A percentile compares a stretch with the other conserved stretches of the same genome.
These are phyloP conservation scores for Mamestra brassicae DNA, from an alignment of 2,888 invertebrate species.

Conservation along the genomic window DNA sequence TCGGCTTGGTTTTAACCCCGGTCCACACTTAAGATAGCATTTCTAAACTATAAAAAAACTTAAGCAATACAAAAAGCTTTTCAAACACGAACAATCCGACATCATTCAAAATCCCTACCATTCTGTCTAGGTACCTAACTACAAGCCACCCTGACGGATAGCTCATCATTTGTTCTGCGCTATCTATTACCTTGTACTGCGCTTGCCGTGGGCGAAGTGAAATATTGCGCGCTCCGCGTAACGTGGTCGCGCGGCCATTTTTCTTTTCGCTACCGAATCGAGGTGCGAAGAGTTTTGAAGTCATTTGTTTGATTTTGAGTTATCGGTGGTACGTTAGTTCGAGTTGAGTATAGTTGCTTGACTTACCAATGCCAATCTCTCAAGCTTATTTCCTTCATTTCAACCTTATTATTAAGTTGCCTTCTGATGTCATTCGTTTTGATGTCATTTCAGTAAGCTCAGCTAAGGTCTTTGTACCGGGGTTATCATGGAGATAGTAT, in stretches of 20 bases:
- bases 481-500: too few relatives aligned
- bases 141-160: constrained; percentile 71
- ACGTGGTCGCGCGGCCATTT: constrained; percentile 48
- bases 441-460: too few relatives aligned
- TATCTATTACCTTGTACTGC: constrained; percentile 65
- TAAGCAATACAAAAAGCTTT: not conserved
- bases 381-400: not conserved
- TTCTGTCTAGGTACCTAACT: constrained; percentile 42
- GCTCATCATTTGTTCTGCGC: constrained; percentile 71
- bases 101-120: constrained; percentile 3
- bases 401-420: too few relatives aligned
- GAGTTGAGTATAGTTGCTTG: constrained; percentile 2
- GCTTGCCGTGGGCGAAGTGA: constrained; percentile 71
- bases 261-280: constrained; percentile 60
- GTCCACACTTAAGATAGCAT: not conserved
- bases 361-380: not conserved
- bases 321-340: constrained; percentile 29
- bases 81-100: not conserved
- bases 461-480: too few relatives aligned
- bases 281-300: constrained; percentile 45
- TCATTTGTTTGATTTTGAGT: constrained; percentile 50
- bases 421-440: too few relatives aligned
- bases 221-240: constrained; percentile 68
- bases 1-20: too few relatives aligned
- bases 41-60: not conserved